Percentiles rank a stretch among this genome's conserved stretches.
Conservation (phyloP, 2,888 invertebrate species). For the Ctenicera cuprea region DNA sequence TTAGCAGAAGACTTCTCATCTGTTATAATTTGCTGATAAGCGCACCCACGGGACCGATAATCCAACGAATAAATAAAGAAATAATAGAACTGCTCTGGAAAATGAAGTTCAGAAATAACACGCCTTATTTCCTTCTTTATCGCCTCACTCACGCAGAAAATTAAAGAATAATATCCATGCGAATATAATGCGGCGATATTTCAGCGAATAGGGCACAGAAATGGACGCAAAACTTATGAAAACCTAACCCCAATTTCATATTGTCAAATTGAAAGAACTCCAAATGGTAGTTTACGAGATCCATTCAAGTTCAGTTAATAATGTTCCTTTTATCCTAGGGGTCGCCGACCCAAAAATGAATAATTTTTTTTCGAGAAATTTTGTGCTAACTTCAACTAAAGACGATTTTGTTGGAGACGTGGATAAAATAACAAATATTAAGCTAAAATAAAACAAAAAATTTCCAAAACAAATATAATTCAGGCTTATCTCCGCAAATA, state of each 20-base stretch:
- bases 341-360: neutral
- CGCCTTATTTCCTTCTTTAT: constrained; percentile 51
- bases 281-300: constrained; percentile 25
- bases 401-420: no score
- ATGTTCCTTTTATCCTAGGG: neutral
- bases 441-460: no score
- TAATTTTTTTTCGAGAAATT: neutral
- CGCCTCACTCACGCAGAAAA: constrained; percentile 48
- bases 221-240: constrained; percentile 33
- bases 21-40: constrained; percentile 50
- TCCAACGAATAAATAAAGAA: constrained; percentile 50
- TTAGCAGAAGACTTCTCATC: constrained; percentile 29
- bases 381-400: no score
- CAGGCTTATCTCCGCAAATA: neutral
- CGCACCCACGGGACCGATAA: constrained; percentile 41
- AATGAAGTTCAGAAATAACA: constrained; percentile 48
- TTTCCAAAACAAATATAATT: neutral
- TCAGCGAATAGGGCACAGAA: constrained; percentile 32
- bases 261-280: constrained; percentile 38
- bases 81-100: constrained; percentile 48
- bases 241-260: constrained; percentile 35
- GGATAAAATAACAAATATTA: no score
- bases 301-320: constrained; percentile 18
- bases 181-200: constrained; percentile 46
- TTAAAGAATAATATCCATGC: constrained; percentile 52